Conservation (phyloP, 2,113 vertebrate species). For the Ardeotis arabs region DNA sequence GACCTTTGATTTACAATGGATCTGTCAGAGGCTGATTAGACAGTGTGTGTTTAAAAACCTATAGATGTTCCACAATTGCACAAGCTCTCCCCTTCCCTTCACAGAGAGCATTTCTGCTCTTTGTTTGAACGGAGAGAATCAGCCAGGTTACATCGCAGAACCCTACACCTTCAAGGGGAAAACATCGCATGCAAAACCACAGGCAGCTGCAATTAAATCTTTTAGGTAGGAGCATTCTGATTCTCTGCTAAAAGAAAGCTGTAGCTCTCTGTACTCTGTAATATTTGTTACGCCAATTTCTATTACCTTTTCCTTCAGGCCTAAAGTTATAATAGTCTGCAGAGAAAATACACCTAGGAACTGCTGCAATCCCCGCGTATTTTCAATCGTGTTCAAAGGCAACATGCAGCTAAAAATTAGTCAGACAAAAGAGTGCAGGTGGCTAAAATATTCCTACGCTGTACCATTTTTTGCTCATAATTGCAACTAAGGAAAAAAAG, state of each 20-base stretch:
- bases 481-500: constrained; percentile 59
- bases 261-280: neutral
- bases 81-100: constrained; percentile 64
- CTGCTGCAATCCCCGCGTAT: neutral
- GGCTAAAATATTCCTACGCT: constrained; percentile 72
- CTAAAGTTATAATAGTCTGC: constrained; percentile 52
- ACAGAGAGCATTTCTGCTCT: constrained; percentile 54
- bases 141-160: constrained; percentile 29
- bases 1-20: constrained; percentile 90
- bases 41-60: constrained; percentile 86
- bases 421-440: constrained; percentile 64
- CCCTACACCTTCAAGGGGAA: constrained; percentile 53
- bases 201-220: constrained; percentile 33
- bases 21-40: constrained; percentile 89
- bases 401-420: constrained; percentile 59
- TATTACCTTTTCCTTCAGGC: constrained; percentile 58
- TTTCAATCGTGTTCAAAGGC: constrained; percentile 43
- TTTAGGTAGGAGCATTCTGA: neutral
- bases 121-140: constrained; percentile 69
- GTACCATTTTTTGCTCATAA: constrained; percentile 72
- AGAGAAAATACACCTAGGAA: constrained; percentile 3
- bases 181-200: neutral
- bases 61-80: constrained; percentile 80
- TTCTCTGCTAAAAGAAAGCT: neutral
- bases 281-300: constrained; percentile 32